Percentiles rank a stretch among this genome's conserved stretches.
phyloP scores from a whole-genome alignment of 2,888 invertebrate genomes.

The Parnassius smintheus region DNA sequence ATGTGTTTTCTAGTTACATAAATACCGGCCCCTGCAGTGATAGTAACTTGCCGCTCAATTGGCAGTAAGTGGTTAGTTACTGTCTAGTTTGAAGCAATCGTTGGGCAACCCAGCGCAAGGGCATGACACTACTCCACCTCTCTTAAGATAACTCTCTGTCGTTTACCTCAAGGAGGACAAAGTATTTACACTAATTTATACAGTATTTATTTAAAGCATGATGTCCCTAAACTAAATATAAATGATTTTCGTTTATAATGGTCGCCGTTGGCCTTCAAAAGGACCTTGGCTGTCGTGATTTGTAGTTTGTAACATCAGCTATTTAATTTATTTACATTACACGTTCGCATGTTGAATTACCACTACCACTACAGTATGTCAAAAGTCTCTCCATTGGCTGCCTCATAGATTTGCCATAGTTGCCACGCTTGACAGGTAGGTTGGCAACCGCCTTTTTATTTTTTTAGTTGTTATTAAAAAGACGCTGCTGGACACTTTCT shows the following conservation, averaged over 20 bases:
- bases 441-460: too few species aligned
- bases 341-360: not conserved
- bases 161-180: constrained; percentile 24
- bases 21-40: not conserved
- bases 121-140: constrained; percentile 30
- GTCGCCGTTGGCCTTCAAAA: not conserved
- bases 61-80: not conserved
- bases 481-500: too few species aligned
- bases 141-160: constrained; percentile 21
- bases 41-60: constrained; percentile 4
- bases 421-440: not conserved
- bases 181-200: constrained; percentile 19
- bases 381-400: too few species aligned
- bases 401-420: too few species aligned
- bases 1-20: not conserved
- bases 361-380: not conserved
- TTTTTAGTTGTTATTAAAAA: too few species aligned
- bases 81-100: constrained; percentile 30
- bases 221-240: constrained; percentile 14
- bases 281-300: not conserved
- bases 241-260: not conserved
- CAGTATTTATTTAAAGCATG: constrained; percentile 5
- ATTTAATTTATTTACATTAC: constrained; percentile 1
- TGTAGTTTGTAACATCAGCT: not conserved
- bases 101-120: constrained; percentile 42